Evolutionary conservation across 1,140 invertebrate species (phyloP).

Genomic region (Euwallacea fornicatus): DNA sequence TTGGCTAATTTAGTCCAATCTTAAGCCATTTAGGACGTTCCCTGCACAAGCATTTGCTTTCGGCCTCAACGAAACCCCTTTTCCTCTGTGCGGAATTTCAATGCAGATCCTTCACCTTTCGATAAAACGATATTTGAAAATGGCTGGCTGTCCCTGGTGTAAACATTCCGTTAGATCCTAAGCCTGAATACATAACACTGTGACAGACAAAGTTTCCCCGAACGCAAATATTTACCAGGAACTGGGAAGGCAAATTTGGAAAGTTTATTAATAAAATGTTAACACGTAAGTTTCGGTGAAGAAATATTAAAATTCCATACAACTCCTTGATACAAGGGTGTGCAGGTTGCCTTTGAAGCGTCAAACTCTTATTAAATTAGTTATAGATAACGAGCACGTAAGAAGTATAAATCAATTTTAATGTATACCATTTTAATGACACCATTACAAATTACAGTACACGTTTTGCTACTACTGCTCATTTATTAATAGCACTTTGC

Average conservation of each 20-base stretch:
- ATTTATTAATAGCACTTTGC: constrained; percentile 1
- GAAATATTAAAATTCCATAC: too few species aligned
- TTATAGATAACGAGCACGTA: background rate
- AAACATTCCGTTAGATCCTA: constrained; percentile 8
- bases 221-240: constrained; percentile 9
- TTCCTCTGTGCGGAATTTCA: background rate
- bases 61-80: constrained; percentile 8
- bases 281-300: background rate
- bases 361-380: background rate
- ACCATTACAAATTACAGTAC: background rate
- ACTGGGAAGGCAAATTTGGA: constrained; percentile 4
- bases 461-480: background rate
- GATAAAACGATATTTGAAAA: constrained; percentile 14
- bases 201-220: constrained; percentile 9
- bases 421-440: background rate
- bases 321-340: background rate
- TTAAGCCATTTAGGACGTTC: background rate
- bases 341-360: background rate
- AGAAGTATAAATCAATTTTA: constrained; percentile 4
- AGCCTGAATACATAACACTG: constrained; percentile 13
- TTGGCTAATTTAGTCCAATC: background rate
- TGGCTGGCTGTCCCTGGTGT: constrained; percentile 8
- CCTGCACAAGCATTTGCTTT: background rate
- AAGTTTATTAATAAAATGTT: constrained; percentile 15
- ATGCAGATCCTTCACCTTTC: constrained; percentile 13